Conservation (phyloP, 2,797 vertebrate species). For the Chelidonichthys spinosus region DNA sequence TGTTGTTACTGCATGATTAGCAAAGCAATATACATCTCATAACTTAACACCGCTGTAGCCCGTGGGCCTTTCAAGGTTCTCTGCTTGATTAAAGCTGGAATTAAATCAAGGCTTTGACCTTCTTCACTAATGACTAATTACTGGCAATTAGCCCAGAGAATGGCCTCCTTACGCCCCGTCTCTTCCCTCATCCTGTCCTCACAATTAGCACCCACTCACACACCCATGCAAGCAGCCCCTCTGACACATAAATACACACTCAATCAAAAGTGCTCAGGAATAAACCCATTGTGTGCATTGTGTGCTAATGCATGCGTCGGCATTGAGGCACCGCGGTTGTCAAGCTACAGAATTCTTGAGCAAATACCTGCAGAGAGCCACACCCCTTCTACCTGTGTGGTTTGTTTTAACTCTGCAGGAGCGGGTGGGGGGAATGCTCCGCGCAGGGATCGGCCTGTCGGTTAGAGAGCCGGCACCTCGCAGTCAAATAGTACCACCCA, state of each 20-base stretch:
- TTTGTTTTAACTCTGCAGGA: slow-evolving; percentile 51
- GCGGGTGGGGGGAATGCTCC: slow-evolving; percentile 46
- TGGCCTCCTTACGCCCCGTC: slow-evolving; percentile 69
- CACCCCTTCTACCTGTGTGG: slow-evolving; percentile 77
- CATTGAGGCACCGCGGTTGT: slow-evolving; percentile 21
- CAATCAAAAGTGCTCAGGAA: slow-evolving; percentile 41
- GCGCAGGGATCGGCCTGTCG: slow-evolving; percentile 26
- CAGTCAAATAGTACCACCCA: slow-evolving; percentile 55
- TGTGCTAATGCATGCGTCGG: slow-evolving; percentile 52
- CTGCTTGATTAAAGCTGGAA: slow-evolving; percentile 81
- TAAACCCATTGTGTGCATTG: slow-evolving; percentile 44
- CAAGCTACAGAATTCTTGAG: slow-evolving; percentile 64
- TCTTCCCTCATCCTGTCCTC: slow-evolving; percentile 66
- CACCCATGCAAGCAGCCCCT: slow-evolving; percentile 31
- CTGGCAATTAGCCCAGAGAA: slow-evolving; percentile 81
- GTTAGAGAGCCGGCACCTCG: slow-evolving; percentile 39
- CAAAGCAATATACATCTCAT: slow-evolving; percentile 50
- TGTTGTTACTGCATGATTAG: slow-evolving; percentile 58
- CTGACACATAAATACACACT: slow-evolving; percentile 41
- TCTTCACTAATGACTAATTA: slow-evolving; percentile 84
- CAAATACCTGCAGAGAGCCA: slow-evolving; percentile 70
- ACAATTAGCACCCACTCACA: slow-evolving; percentile 59
- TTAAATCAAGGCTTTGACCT: slow-evolving; percentile 84
- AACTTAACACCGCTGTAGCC: slow-evolving; percentile 56
- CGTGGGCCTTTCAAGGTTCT: slow-evolving; percentile 69